Evolutionary conservation across 2,888 invertebrate genomes (phyloP).

Genomic region (Globia sparganii): DNA sequence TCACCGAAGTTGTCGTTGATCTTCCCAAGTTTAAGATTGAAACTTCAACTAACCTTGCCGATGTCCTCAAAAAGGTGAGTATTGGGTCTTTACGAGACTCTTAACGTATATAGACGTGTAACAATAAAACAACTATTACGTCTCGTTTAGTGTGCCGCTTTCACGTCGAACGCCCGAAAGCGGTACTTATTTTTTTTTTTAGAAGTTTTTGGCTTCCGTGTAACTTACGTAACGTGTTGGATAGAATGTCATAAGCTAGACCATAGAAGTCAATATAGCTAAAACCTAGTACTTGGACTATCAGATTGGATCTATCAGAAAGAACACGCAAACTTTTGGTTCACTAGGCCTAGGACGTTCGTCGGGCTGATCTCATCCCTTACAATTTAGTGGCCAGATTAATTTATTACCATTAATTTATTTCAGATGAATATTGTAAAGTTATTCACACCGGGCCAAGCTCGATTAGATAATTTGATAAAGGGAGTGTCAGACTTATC

Average conservation of each 20-base stretch:
- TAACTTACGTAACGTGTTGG: not conserved
- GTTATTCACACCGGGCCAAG: slow-evolving; percentile 77
- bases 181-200: not conserved
- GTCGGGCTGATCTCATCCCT: not conserved
- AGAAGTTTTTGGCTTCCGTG: not conserved
- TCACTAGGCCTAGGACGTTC: not conserved
- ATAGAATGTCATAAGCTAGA: not conserved
- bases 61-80: slow-evolving; percentile 91
- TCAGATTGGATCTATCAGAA: too few species aligned
- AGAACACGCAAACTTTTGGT: not conserved
- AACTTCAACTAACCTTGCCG: slow-evolving; percentile 91
- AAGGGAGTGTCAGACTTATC: slow-evolving; percentile 82
- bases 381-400: not conserved
- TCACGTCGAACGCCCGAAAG: not conserved
- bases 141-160: not conserved
- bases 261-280: not conserved
- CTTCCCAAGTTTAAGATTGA: slow-evolving; percentile 96
- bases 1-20: slow-evolving; percentile 90
- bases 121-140: too few species aligned
- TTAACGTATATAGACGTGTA: not conserved
- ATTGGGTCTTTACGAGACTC: not conserved
- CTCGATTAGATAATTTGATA: slow-evolving; percentile 92
- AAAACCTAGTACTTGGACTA: not conserved
- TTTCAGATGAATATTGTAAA: slow-evolving; percentile 75
- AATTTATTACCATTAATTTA: not conserved